phyloP scores from a whole-genome alignment of 2,797 vertebrate genomes.

The Pagetopsis macropterus region DNA sequence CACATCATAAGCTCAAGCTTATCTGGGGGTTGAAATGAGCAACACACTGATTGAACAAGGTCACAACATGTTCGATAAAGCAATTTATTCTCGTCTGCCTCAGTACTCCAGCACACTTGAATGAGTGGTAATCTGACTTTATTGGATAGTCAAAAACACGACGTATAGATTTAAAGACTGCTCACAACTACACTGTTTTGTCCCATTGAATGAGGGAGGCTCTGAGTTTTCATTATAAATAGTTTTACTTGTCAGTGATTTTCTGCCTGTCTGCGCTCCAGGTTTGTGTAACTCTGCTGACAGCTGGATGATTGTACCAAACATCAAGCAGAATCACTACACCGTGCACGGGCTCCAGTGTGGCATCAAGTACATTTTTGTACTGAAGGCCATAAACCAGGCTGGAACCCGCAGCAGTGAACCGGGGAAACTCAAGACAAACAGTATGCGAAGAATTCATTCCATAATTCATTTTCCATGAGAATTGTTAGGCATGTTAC shows the following conservation, averaged over 20 bases:
- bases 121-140: conserved; percentile 37
- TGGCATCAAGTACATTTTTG: conserved; percentile 97
- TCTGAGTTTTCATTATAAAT: conserved; percentile 9
- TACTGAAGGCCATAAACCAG: conserved; percentile 98
- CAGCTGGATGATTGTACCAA: conserved; percentile 99
- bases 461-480: not conserved
- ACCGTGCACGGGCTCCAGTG: conserved; percentile 97
- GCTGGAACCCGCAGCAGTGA: conserved; percentile 95
- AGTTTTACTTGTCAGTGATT: conserved; percentile 26
- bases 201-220: conserved; percentile 18
- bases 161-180: conserved; percentile 33
- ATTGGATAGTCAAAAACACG: conserved; percentile 52
- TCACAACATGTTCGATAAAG: conserved; percentile 65
- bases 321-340: conserved; percentile 99
- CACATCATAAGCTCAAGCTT: conserved; percentile 41
- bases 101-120: conserved; percentile 30
- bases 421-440: conserved; percentile 96
- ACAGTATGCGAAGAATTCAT: conserved; percentile 86
- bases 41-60: conserved; percentile 61
- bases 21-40: conserved; percentile 43
- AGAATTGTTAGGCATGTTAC: not conserved
- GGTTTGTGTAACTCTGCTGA: conserved; percentile 98
- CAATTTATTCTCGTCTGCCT: conserved; percentile 66
- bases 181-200: conserved; percentile 6
- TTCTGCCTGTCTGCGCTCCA: conserved; percentile 67